Conservation (phyloP, 92 coral and sea anemone species). For the Metridium senile region DNA sequence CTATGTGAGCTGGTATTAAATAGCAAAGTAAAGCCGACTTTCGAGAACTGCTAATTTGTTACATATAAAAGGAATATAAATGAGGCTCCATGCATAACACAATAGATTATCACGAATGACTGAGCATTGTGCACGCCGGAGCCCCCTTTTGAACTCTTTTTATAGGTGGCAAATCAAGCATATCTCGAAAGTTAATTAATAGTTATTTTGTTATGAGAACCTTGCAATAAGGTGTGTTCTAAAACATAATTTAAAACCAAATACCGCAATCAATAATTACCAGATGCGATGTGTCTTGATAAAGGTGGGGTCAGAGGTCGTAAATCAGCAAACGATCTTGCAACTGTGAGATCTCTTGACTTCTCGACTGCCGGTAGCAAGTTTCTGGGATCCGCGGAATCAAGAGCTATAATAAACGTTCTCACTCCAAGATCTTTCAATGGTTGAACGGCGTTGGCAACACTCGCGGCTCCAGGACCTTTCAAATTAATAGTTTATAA, state of each 20-base stretch:
- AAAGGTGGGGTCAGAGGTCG: conserved; percentile 40
- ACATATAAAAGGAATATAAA: background rate
- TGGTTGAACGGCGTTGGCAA: conserved; percentile 24
- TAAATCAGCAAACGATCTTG: conserved; percentile 32
- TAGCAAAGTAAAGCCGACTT: too few relatives aligned
- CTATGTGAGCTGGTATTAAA: too few relatives aligned
- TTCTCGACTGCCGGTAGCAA: conserved; percentile 24
- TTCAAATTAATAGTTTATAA: background rate
- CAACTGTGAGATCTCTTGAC: conserved; percentile 27
- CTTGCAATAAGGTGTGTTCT: too few relatives aligned
- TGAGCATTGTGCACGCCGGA: too few relatives aligned
- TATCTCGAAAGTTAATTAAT: background rate
- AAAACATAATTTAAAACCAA: too few relatives aligned
- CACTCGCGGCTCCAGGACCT: conserved; percentile 27
- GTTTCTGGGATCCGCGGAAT: conserved; percentile 9
- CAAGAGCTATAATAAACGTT: conserved; percentile 18
- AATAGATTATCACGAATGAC: too few relatives aligned
- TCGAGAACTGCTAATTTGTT: background rate
- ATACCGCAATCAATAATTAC: background rate
- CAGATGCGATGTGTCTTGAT: conserved; percentile 46
- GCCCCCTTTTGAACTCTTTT: too few relatives aligned
- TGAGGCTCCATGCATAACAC: background rate
- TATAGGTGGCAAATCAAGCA: background rate
- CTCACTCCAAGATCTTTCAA: conserved; percentile 30
- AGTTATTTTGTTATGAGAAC: background rate